phyloP scores from a whole-genome alignment of 2,797 vertebrate species.

The Ptychadena robeensis region DNA sequence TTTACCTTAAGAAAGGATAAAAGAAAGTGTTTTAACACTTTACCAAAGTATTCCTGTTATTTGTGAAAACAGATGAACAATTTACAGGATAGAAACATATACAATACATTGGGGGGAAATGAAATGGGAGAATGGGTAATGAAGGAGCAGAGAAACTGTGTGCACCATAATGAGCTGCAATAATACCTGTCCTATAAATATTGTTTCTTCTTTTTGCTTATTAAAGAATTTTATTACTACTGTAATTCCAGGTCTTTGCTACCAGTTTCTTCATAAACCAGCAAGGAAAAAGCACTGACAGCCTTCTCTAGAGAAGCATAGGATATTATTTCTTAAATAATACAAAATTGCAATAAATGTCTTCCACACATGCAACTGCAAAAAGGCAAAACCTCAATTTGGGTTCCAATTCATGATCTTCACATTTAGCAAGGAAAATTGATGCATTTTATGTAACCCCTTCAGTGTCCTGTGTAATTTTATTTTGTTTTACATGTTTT shows the following conservation, averaged over 20 bases:
- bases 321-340: slow-evolving; percentile 33
- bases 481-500: neutral
- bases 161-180: slow-evolving; percentile 43
- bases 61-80: slow-evolving; percentile 51
- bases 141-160: slow-evolving; percentile 40
- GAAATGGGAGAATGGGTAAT: slow-evolving; percentile 44
- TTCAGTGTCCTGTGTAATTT: neutral
- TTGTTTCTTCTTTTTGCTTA: slow-evolving; percentile 49
- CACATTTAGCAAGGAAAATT: neutral
- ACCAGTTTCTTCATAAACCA: slow-evolving; percentile 32
- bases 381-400: neutral
- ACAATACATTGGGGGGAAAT: slow-evolving; percentile 46
- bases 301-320: slow-evolving; percentile 36
- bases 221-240: slow-evolving; percentile 51
- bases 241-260: slow-evolving; percentile 34
- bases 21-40: slow-evolving; percentile 26
- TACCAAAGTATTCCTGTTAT: slow-evolving; percentile 33
- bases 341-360: slow-evolving; percentile 38
- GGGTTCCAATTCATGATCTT: neutral
- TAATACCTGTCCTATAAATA: slow-evolving; percentile 50
- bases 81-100: slow-evolving; percentile 43
- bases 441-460: neutral
- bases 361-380: slow-evolving; percentile 18
- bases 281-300: slow-evolving; percentile 14
- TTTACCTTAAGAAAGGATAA: neutral